A percentile compares a stretch with the other conserved stretches of the same genome.
Conservation (phyloP, 2,113 vertebrate genomes). For the Phylloscopus whistleri region DNA sequence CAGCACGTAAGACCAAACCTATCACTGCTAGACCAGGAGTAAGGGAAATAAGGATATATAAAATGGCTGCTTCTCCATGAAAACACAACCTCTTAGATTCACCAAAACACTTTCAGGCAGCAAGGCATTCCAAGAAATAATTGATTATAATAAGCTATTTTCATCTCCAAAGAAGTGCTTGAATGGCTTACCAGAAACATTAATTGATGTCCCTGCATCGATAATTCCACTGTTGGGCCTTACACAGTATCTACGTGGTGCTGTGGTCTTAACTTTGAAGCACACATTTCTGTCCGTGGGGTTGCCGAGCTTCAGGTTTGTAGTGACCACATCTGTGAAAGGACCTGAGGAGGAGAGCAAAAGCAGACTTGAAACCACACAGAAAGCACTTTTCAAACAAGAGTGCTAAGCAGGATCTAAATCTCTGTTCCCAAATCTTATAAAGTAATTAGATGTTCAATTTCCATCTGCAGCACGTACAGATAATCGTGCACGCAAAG, state of each 20-base stretch:
- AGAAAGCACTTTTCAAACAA: background rate
- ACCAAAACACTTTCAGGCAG: background rate
- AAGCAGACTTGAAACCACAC: constrained; percentile 6
- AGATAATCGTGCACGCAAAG: background rate
- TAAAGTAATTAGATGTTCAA: constrained; percentile 10
- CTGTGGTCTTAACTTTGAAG: constrained; percentile 99
- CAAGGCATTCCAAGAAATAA: background rate
- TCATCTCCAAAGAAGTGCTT: background rate
- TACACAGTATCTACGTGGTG: constrained; percentile 96
- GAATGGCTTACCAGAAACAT: constrained; percentile 88
- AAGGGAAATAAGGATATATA: background rate
- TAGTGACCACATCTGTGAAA: constrained; percentile 97
- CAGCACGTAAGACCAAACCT: background rate
- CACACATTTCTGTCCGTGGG: constrained; percentile 95
- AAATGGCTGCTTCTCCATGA: background rate
- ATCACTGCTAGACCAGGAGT: background rate
- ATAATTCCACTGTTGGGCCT: constrained; percentile 98
- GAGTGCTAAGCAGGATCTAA: background rate
- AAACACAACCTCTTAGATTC: background rate
- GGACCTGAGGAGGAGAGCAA: constrained; percentile 80
- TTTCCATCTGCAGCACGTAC: background rate
- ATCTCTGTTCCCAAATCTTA: constrained; percentile 40
- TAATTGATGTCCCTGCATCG: constrained; percentile 93
- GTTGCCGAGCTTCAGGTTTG: constrained; percentile 94
- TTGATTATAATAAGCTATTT: background rate